A percentile compares a stretch with the other conserved stretches of the same genome.
Evolutionary conservation across 1,140 invertebrate species (phyloP).

Genomic region (Elymnias hypermnestra): DNA sequence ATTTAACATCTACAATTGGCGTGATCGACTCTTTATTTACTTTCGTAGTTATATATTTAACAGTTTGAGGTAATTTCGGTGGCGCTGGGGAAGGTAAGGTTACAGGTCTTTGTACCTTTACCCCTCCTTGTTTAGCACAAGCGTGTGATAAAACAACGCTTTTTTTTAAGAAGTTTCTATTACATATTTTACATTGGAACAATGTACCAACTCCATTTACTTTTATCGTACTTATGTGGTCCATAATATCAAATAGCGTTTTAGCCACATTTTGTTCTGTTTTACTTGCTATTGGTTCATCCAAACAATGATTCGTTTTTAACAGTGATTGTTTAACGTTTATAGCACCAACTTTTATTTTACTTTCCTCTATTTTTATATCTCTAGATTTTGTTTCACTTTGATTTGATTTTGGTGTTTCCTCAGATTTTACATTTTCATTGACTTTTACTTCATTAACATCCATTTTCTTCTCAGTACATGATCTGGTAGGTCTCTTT

Average conservation of each 20-base stretch:
- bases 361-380: not conserved
- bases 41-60: constrained; percentile 61
- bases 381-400: constrained; percentile 1
- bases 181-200: constrained; percentile 64
- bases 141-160: constrained; percentile 53
- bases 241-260: constrained; percentile 57
- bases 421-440: not conserved
- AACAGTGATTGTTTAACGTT: constrained; percentile 1
- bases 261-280: constrained; percentile 1
- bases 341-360: not conserved
- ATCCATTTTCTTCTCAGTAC: not conserved
- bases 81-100: constrained; percentile 30
- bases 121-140: constrained; percentile 58
- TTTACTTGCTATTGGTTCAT: constrained; percentile 1
- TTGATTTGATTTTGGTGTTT: constrained; percentile 4
- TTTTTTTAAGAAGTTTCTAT: constrained; percentile 64
- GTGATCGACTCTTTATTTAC: constrained; percentile 14
- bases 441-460: not conserved
- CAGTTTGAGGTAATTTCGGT: constrained; percentile 40
- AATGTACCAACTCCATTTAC: constrained; percentile 60
- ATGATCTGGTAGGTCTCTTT: not conserved
- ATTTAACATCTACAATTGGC: not conserved
- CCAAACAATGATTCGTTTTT: constrained; percentile 20
- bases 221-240: constrained; percentile 63
- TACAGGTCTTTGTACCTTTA: constrained; percentile 41